These are phyloP conservation scores for Anhinga rufa DNA, from an alignment of 2,113 vertebrate genomes.

Conservation along the genomic window DNA sequence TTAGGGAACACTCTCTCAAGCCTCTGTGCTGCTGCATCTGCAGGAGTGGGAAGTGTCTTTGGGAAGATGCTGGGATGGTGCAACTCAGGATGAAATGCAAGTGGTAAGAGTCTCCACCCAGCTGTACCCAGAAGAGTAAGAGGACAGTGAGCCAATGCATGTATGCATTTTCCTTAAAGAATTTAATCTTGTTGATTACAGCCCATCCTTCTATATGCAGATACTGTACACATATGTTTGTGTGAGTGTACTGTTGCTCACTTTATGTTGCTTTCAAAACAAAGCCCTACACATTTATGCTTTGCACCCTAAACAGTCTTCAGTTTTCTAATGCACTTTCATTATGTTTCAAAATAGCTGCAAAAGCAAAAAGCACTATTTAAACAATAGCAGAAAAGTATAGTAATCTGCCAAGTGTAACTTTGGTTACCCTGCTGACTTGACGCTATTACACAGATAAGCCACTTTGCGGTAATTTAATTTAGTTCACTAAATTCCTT, in stretches of 20 bases:
- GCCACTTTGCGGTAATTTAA: background rate
- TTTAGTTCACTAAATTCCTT: background rate
- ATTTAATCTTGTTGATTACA: background rate
- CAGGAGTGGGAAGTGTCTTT: background rate
- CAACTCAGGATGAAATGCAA: background rate
- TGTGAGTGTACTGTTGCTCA: background rate
- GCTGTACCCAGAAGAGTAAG: background rate
- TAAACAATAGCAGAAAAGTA: background rate
- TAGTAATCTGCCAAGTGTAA: background rate
- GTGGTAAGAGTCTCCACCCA: background rate
- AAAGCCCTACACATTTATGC: background rate
- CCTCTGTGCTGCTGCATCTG: background rate
- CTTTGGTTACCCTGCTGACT: background rate
- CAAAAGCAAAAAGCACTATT: background rate
- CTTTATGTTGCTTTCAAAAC: background rate
- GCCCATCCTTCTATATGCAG: background rate
- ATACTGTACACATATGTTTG: rapidly evolving
- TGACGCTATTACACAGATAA: background rate
- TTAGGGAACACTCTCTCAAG: background rate
- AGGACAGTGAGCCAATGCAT: background rate
- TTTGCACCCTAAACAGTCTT: background rate
- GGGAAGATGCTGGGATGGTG: background rate
- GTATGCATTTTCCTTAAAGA: background rate
- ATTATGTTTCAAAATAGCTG: background rate
- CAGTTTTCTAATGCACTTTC: background rate